Evolutionary conservation across 2,113 vertebrate species (phyloP).

Genomic region (Apodemus sylvaticus): DNA sequence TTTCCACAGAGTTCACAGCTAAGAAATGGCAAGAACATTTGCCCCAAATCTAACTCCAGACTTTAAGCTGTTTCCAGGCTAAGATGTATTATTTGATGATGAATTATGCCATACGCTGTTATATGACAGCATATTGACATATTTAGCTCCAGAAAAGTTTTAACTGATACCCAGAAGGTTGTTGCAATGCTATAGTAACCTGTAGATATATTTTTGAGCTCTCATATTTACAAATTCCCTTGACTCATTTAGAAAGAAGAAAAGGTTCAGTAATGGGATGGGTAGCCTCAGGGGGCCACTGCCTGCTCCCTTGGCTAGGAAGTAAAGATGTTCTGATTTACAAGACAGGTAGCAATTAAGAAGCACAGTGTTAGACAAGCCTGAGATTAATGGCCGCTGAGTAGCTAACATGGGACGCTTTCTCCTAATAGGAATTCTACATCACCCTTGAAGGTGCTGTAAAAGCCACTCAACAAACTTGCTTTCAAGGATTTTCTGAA

Average conservation of each 20-base stretch:
- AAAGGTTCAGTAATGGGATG: slow-evolving; percentile 33
- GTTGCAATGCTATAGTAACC: not conserved
- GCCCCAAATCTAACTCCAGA: not conserved
- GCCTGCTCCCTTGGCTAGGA: not conserved
- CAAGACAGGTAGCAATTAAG: slow-evolving; percentile 37
- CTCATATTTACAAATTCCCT: not conserved
- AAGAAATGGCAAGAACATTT: not conserved
- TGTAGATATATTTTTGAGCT: not conserved
- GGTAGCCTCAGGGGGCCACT: not conserved
- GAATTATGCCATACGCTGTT: not conserved
- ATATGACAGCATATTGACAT: not conserved
- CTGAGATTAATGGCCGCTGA: slow-evolving; percentile 23
- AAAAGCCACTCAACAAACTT: not conserved
- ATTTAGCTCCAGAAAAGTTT: not conserved
- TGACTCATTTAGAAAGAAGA: not conserved
- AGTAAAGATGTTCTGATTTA: slow-evolving; percentile 46
- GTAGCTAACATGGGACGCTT: not conserved
- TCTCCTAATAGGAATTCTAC: slow-evolving; percentile 1
- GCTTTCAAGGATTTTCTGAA: not conserved
- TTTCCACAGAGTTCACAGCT: not conserved
- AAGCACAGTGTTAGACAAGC: slow-evolving; percentile 19
- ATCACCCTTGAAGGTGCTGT: not conserved
- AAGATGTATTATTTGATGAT: not conserved
- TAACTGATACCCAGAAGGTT: not conserved
- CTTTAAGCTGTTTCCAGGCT: not conserved